Evolutionary conservation across 2,113 vertebrate genomes (phyloP), one percentile per base, ranked within the genome.

Genomic region (Vireo altiloquus): DNA sequence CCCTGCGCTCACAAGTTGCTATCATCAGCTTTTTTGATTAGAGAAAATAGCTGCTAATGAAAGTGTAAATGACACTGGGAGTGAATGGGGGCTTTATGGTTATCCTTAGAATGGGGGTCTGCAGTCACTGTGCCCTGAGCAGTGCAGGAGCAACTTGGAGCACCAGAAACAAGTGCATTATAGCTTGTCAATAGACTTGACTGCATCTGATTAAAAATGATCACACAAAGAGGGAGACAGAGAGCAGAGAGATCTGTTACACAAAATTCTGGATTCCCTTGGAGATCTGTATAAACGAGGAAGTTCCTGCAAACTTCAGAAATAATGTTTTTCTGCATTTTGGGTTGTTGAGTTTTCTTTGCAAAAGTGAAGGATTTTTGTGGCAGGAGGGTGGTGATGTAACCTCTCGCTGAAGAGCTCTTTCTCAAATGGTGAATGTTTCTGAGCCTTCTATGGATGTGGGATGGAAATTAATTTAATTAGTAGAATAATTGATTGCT

Each of bases 31-130:
- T 56, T 88, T 95, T 87, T 92, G 59, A 94, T 96, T 82, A 92
- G 84, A 78, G 91, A 96, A 94, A 96, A 92, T 95, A 93, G 94
- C 95, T 94, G 77, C 79, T 96, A 97, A 97, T 97, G 89, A 87
- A 96, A 92, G 89, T 96, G 86, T 95, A 95, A 97, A 89, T 94
- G 81, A 27, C 80, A 22, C 56, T 15, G 33, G 61, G 39, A 65
- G 63, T 80, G 93, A 97, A 87, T 83, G 56, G 90, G 60, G 68
- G 50, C 63, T 91, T 78, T 76, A 35, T 81, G 54, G 74, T 50
- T 68, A 1, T 35, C 72, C 84, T 46, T 6, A 28, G 72, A 53
- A 6, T 3, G 20, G 37, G 82, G 69, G 7, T 64, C 52, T 75
- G 39, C 68, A 75, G 82, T 64, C 89, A 30, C 46, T 9, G 33